Evolutionary conservation across 2,113 vertebrate genomes (phyloP).

Genomic region (Thymallus thymallus): DNA sequence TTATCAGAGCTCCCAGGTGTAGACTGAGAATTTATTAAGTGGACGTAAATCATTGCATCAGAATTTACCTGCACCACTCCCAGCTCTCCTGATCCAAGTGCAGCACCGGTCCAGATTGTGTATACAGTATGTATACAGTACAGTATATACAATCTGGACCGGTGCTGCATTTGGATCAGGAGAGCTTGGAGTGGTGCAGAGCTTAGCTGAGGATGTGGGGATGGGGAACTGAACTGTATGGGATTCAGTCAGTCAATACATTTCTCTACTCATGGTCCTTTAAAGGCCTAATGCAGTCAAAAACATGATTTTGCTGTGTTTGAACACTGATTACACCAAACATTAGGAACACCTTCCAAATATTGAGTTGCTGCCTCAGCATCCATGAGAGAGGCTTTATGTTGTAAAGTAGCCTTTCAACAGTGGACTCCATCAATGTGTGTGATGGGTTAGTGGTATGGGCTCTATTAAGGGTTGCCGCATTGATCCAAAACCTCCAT

Average conservation of each 20-base stretch:
- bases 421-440: not conserved
- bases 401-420: not conserved
- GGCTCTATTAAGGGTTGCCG: not conserved
- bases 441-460: not conserved
- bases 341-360: no score
- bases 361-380: not conserved
- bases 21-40: not conserved
- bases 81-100: no score
- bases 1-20: slow-evolving; percentile 11
- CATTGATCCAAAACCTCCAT: not conserved
- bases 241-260: not conserved
- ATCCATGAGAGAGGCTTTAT: not conserved
- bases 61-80: not conserved
- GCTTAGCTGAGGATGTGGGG: not conserved
- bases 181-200: not conserved
- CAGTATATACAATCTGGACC: not conserved
- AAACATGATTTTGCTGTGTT: no score
- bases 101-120: no score
- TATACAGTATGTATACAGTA: slow-evolving; percentile 13
- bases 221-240: not conserved
- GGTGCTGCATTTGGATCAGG: not conserved
- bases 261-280: not conserved
- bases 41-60: slow-evolving; percentile 8
- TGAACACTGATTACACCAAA: no score
- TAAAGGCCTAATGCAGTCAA: not conserved